A percentile compares a stretch with the other conserved stretches of the same genome.
phyloP scores from a whole-genome alignment of 1,140 invertebrate species.

The Antheraea pernyi region DNA sequence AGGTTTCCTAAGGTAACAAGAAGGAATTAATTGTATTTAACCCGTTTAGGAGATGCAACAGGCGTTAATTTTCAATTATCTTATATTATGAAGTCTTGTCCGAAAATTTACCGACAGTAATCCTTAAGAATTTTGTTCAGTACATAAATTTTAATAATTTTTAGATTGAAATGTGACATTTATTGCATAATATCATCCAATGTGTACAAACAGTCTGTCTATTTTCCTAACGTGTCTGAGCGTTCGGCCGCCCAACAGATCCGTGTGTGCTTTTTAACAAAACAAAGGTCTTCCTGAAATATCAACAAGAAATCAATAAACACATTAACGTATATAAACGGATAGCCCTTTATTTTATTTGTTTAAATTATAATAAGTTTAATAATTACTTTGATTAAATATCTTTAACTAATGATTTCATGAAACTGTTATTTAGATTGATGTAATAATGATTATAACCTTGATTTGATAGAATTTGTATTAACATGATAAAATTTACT shows the following conservation, averaged over 20 bases:
- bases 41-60: too few species aligned
- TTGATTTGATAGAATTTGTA: too few species aligned
- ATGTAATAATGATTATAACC: too few species aligned
- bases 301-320: slow-evolving; percentile 67
- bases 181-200: slow-evolving; percentile 39
- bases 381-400: neutral
- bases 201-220: slow-evolving; percentile 55
- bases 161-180: neutral
- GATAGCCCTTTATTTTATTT: slow-evolving; percentile 53
- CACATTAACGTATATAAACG: slow-evolving; percentile 36
- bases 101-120: too few species aligned
- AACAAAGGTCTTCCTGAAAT: slow-evolving; percentile 64
- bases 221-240: slow-evolving; percentile 64
- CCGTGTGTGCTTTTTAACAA: slow-evolving; percentile 59
- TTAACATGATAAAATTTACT: too few species aligned
- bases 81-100: too few species aligned
- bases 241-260: slow-evolving; percentile 39
- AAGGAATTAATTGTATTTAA: too few species aligned
- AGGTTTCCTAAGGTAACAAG: too few species aligned
- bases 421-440: too few species aligned
- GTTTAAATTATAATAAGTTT: slow-evolving; percentile 34
- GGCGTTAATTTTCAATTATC: too few species aligned
- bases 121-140: neutral
- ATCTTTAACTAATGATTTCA: neutral
- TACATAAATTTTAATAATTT: neutral